Base-by-base conservation (phyloP, 2,888 invertebrate species). In the Argyresthia albistria region DNA sequence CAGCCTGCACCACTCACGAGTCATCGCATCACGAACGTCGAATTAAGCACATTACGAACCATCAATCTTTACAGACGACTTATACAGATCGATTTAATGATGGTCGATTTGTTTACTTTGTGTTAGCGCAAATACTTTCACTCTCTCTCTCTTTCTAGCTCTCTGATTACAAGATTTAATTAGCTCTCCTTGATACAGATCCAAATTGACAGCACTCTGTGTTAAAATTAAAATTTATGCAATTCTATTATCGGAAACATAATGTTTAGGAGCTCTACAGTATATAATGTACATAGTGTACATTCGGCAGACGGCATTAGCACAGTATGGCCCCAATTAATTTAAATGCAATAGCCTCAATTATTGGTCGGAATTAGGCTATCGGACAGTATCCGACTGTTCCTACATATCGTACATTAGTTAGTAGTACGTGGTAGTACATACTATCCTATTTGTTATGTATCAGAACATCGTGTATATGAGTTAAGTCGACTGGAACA, bases 331-430 rank as follows among this genome's bases (percentile, higher is more conserved):
- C 70, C 65, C 71, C 78, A 76, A 82, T 83, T 80, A 82, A 82
- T 81, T 80, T 78, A 77, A 80, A 80, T 73, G 80, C 76, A 80
- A 81, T 78, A 75, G 75, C 80, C 71, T 69, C 77, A 81, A 80
- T 83, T 77, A 80, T 73, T 71, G 73, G 70, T 65, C 61, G 64
- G 69, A 71, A 69, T 74, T 70, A 67, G 66, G 60, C 65, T 64
- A 25, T 25, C 25, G 25, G 25, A 25, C 25, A 25, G 25, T 25
- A 25, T 25, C 25, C 25, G 25, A 25, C 25, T 25, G 25, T 6
- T 4, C 25, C 25, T 4, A 25, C 25, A 25, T 25, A 25, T 6
- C 25, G 6, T 25, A 25, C 25, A 25, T 25, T 25, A 25, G 25
- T 25, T 25, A 25, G 25, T 25, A 25, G 25, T 25, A 4, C n/a